Evolutionary conservation across 1,140 invertebrate genomes (phyloP).

Genomic region (Orchestia grillus): DNA sequence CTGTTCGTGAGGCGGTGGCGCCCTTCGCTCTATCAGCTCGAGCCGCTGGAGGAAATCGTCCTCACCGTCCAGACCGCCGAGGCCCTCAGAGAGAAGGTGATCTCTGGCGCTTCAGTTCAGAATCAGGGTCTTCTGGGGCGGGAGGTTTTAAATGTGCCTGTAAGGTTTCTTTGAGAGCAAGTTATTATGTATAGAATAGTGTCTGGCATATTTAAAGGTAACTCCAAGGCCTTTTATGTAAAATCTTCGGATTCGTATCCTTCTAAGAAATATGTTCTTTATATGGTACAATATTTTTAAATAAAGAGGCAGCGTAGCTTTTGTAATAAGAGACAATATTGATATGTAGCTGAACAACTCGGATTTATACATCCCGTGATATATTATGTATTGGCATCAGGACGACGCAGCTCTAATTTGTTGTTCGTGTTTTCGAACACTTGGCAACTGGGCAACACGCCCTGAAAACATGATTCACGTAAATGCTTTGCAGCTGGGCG

Average conservation of each 20-base stretch:
- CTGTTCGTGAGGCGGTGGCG: conserved; percentile 79
- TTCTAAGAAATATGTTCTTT: background rate
- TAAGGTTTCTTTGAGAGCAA: background rate
- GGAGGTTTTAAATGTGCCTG: background rate
- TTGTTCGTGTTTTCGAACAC: background rate
- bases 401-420: background rate
- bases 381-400: background rate
- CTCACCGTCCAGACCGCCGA: conserved; percentile 73
- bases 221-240: background rate
- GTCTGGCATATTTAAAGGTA: background rate
- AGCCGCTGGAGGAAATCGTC: conserved; percentile 78
- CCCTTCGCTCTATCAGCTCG: conserved; percentile 76
- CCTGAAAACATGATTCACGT: too few species aligned
- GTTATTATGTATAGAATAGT: background rate
- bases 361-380: background rate
- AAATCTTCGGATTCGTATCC: background rate
- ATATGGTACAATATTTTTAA: background rate
- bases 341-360: background rate
- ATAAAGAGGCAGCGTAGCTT: background rate
- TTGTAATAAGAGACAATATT: background rate
- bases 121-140: background rate
- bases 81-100: conserved; percentile 63
- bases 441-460: too few species aligned
- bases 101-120: background rate
- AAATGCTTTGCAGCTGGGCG: conserved; percentile 73